Conservation (phyloP, 2,888 invertebrate genomes). For the Eupithecia subfuscata region DNA sequence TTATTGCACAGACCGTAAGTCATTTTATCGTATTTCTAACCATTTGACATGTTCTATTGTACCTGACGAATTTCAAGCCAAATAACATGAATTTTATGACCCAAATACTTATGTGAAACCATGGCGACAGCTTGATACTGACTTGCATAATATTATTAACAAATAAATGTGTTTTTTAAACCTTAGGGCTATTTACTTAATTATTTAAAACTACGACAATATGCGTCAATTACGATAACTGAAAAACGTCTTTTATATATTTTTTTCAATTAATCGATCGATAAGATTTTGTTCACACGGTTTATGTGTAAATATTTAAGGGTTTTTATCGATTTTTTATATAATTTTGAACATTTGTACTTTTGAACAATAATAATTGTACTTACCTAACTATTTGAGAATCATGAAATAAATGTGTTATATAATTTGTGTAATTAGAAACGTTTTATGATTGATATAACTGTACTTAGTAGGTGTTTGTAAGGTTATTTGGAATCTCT, state of each 20-base stretch:
- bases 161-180: slow-evolving; percentile 54
- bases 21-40: slow-evolving; percentile 46
- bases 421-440: slow-evolving; percentile 47
- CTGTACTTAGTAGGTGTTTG: slow-evolving; percentile 53
- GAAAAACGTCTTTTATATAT: slow-evolving; percentile 61
- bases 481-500: slow-evolving; percentile 70
- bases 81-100: slow-evolving; percentile 59
- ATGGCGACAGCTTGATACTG: slow-evolving; percentile 63
- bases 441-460: slow-evolving; percentile 33
- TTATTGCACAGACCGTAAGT: slow-evolving; percentile 31
- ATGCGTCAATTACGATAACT: slow-evolving; percentile 75
- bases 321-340: slow-evolving; percentile 23
- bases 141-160: slow-evolving; percentile 48
- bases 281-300: slow-evolving; percentile 46
- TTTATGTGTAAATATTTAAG: slow-evolving; percentile 56
- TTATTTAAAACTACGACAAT: slow-evolving; percentile 72
- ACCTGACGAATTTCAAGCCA: slow-evolving; percentile 72
- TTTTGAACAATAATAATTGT: slow-evolving; percentile 22
- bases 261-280: slow-evolving; percentile 53
- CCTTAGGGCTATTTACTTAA: slow-evolving; percentile 54
- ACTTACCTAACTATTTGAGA: slow-evolving; percentile 49
- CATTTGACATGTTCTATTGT: slow-evolving; percentile 73
- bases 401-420: slow-evolving; percentile 31
- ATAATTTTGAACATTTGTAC: slow-evolving; percentile 13
- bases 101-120: slow-evolving; percentile 54